Evolutionary conservation across 2,888 invertebrate genomes (phyloP), one percentile per base, ranked within the genome.

Genomic region (Oegoconia quadripuncta): DNA sequence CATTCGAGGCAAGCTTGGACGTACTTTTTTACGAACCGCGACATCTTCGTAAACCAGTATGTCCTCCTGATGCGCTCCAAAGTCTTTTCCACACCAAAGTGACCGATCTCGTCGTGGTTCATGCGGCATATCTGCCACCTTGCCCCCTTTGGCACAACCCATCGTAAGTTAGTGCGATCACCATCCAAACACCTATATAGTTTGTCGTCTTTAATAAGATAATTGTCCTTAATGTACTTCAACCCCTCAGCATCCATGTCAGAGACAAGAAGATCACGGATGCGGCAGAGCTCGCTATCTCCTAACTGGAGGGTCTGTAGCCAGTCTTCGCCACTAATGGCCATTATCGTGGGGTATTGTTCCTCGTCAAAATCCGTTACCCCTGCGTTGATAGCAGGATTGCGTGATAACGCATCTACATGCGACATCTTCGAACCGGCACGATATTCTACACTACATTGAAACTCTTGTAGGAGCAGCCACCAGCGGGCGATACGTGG

Each of bases 21-120:
- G 39, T 79, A n/a, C n/a, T n/a, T n/a, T n/a, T n/a, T n/a, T n/a
- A n/a, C n/a, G n/a, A n/a, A n/a, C n/a, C n/a, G n/a, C 72, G 27
- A 52, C 72, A 76, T 73, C 5, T 56, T 49, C 1, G 64, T 58
- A 33, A 80, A 79, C 72, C 74, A 80, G 50, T 76, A 82, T 15
- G 52, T 48, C 37, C 59, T 44, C 16, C 42, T 47, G 3, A 75
- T 37, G 17, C 53, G 46, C 9, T 57, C 43, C 3, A 74, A 16
- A 2, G 65, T 71, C 29, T 66, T 70, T 9, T 73, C 70, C 0
- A 59, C 13, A 1, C 56, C 65, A 42, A 73, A 59, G 44, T 78
- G 73, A 3, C 73, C 72, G 7, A 60, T 42, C 8, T 71, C 65
- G 25, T 75, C 72, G 31, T 75, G 70, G 28, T 57, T 61, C 15